Conservation (phyloP, 1,140 invertebrate genomes). For the Acyrthosiphon pisum region DNA sequence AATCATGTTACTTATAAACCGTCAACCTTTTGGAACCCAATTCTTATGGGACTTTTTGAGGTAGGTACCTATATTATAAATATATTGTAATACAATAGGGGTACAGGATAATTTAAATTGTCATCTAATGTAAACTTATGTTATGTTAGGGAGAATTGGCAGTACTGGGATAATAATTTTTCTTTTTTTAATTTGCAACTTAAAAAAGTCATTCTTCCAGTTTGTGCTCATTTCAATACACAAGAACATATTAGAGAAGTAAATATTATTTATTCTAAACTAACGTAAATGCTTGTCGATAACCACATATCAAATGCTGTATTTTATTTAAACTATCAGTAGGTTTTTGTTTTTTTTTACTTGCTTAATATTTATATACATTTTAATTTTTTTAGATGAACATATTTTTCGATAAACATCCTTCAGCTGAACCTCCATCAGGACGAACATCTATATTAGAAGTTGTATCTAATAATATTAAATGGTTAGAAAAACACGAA, state of each 20-base stretch:
- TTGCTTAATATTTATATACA: neutral
- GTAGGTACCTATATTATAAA: conserved; percentile 61
- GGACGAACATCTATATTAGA: conserved; percentile 79
- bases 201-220: conserved; percentile 74
- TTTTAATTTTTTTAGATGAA: conserved; percentile 70
- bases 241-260: conserved; percentile 76
- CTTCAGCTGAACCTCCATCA: conserved; percentile 79
- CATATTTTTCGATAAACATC: conserved; percentile 79
- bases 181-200: conserved; percentile 82
- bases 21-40: conserved; percentile 75
- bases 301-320: no score
- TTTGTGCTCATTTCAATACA: conserved; percentile 75
- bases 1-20: conserved; percentile 72
- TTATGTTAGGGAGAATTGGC: conserved; percentile 70
- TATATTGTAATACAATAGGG: neutral
- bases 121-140: neutral
- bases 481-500: conserved; percentile 69
- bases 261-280: conserved; percentile 52
- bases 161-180: conserved; percentile 76
- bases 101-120: neutral
- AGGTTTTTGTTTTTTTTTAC: neutral
- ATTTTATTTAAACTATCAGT: neutral
- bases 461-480: conserved; percentile 80
- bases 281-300: no score
- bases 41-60: conserved; percentile 84